phyloP scores from a whole-genome alignment of 1,140 invertebrate species.

The Metaphire vulgaris region DNA sequence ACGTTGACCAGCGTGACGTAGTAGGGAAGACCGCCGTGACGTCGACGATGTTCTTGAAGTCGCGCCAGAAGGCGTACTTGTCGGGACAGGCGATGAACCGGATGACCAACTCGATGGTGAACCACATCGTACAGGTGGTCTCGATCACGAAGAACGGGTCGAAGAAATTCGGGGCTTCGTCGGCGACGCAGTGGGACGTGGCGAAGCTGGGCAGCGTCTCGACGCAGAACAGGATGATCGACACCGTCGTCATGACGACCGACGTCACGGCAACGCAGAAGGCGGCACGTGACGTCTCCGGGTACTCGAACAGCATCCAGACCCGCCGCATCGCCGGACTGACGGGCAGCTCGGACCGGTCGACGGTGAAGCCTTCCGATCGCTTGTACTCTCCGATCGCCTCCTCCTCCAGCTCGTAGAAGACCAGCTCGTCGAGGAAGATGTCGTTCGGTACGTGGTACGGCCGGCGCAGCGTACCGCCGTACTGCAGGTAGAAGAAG shows the following conservation, averaged over 20 bases:
- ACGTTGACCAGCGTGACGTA: conserved; percentile 53
- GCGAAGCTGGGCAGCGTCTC: conserved; percentile 43
- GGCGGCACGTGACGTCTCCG: conserved; percentile 46
- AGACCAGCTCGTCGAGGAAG: conserved; percentile 48
- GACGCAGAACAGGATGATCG: conserved; percentile 50
- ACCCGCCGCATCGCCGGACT: conserved; percentile 40
- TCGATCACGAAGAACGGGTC: conserved; percentile 49
- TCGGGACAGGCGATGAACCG: no score
- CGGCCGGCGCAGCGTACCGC: conserved; percentile 44
- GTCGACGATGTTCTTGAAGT: conserved; percentile 56
- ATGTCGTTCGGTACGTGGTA: conserved; percentile 49
- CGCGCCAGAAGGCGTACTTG: conserved; percentile 52
- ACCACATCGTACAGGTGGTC: conserved; percentile 54
- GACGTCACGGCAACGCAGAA: conserved; percentile 49
- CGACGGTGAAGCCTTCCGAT: conserved; percentile 47
- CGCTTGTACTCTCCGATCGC: conserved; percentile 46
- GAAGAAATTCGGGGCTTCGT: conserved; percentile 37
- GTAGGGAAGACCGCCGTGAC: conserved; percentile 55
- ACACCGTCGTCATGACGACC: conserved; percentile 46
- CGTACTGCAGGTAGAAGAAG: conserved; percentile 83
- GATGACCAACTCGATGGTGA: conserved; percentile 53
- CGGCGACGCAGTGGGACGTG: conserved; percentile 36
- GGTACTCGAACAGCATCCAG: conserved; percentile 52
- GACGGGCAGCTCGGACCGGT: conserved; percentile 42
- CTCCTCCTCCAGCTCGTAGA: conserved; percentile 49